Evolutionary conservation across 2,888 invertebrate species (phyloP), one percentile per base, ranked within the genome.

Genomic region (Agonopterix arenella): DNA sequence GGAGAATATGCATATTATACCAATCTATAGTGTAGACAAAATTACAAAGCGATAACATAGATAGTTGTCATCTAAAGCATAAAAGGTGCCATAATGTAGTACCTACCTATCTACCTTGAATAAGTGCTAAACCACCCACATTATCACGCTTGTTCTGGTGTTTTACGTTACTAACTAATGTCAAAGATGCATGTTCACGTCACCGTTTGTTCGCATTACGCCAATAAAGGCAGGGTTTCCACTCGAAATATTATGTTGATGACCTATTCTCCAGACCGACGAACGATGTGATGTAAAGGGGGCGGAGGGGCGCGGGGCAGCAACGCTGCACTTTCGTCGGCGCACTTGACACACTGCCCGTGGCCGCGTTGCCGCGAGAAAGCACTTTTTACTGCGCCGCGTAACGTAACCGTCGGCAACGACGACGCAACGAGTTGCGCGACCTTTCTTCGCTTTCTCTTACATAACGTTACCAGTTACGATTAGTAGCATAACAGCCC

Each of bases 261-360:
- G 82, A 82, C 74, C 82, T 68, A 42, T 84, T 84, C 83, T 82
- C 84, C 84, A 80, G 83, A 77, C 84, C 76, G 75, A 77, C 84
- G 77, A 28, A 28, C 28, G 74, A 77, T 74, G 66, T 88, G 82
- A 85, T 83, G 84, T 86, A 84, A 86, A 72, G 72, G 74, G 62
- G 28, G 72, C 64, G 70, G 67, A 52, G 64, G 51, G 7, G 28
- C 28, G 74, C 76, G 75, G 70, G 70, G 64, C 75, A 77, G 79
- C 84, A 81, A 79, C 84, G 79, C 76, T 78, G 84, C 80, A 85
- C 88, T 86, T 86, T 88, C 86, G 75, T 80, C 80, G 80, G 63
- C 79, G 88, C 85, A 83, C 90, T 89, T 89, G 89, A 90, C 90
- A 89, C 81, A 86, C 76, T 89, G 89, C 79, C 89, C 89, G 74